phyloP scores from a whole-genome alignment of 30 jellyfish, hydroid and myxozoan genomes.

The Mastigias papua region DNA sequence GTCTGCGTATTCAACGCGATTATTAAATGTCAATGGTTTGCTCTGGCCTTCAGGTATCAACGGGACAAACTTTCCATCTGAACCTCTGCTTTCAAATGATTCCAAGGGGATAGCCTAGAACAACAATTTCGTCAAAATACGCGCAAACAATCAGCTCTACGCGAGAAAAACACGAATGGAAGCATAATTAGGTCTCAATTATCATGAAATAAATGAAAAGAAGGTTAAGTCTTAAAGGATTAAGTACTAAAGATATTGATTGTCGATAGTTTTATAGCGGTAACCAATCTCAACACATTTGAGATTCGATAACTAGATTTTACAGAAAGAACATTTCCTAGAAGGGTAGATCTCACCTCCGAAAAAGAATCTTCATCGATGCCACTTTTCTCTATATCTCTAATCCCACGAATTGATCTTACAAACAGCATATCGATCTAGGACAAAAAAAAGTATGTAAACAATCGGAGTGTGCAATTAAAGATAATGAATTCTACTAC shows the following conservation, averaged over 20 bases:
- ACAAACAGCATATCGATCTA: slow-evolving; percentile 84
- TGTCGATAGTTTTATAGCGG: too few relatives aligned
- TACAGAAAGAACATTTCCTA: background rate
- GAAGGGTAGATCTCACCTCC: slow-evolving; percentile 39
- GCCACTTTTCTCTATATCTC: slow-evolving; percentile 81
- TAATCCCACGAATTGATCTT: slow-evolving; percentile 67
- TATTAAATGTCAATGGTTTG: slow-evolving; percentile 65
- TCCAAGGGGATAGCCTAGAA: slow-evolving; percentile 80
- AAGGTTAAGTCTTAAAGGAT: too few relatives aligned
- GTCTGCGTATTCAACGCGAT: slow-evolving; percentile 77
- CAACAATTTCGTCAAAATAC: too few relatives aligned
- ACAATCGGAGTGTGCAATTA: background rate
- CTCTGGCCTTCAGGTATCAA: slow-evolving; percentile 90
- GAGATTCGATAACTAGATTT: background rate
- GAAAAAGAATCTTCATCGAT: slow-evolving; percentile 74
- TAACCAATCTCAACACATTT: background rate
- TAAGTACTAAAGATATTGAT: too few relatives aligned
- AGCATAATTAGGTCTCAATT: too few relatives aligned
- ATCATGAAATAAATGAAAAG: too few relatives aligned
- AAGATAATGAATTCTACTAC: too few relatives aligned
- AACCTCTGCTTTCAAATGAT: slow-evolving; percentile 89
- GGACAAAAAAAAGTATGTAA: background rate
- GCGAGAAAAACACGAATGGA: too few relatives aligned
- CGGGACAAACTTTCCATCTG: slow-evolving; percentile 87
- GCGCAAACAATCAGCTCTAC: too few relatives aligned